Conservation (phyloP, 2,888 invertebrate species). For the Rhagophthalmus giganteus region DNA sequence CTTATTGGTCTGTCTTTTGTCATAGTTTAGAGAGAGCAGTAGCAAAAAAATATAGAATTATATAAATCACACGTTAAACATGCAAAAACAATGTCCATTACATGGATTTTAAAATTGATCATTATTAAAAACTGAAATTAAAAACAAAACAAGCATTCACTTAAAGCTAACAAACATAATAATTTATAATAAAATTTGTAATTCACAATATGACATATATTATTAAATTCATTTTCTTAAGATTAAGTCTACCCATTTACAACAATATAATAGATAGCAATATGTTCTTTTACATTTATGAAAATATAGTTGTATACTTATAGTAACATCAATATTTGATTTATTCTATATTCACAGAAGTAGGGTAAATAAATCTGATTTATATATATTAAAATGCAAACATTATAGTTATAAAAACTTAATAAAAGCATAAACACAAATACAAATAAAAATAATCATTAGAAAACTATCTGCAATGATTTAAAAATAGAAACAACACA, state of each 20-base stretch:
- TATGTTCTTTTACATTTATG: conserved; percentile 25
- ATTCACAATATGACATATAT: conserved; percentile 11
- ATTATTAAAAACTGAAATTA: conserved; percentile 10
- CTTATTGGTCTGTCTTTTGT: conserved; percentile 17
- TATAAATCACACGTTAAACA: conserved; percentile 10
- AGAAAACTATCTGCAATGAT: no score
- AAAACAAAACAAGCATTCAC: conserved; percentile 19
- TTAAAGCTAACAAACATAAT: conserved; percentile 16
- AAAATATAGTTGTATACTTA: conserved; percentile 26
- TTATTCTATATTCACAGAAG: no score
- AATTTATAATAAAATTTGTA: conserved; percentile 12
- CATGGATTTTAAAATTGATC: conserved; percentile 8
- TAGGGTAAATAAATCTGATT: no score
- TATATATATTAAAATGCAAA: conserved; percentile 3
- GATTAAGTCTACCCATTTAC: conserved; percentile 12
- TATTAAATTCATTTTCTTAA: conserved; percentile 10
- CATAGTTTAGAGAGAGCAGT: conserved; percentile 24
- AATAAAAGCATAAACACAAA: no score
- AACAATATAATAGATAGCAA: conserved; percentile 17
- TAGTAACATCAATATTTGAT: conserved; percentile 5
- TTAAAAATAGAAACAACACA: no score
- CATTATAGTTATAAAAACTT: no score
- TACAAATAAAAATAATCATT: no score
- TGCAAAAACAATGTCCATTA: conserved; percentile 8
- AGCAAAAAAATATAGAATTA: conserved; percentile 2